Conservation (phyloP, 2,797 vertebrate species). For the Ispidina lecontei region DNA sequence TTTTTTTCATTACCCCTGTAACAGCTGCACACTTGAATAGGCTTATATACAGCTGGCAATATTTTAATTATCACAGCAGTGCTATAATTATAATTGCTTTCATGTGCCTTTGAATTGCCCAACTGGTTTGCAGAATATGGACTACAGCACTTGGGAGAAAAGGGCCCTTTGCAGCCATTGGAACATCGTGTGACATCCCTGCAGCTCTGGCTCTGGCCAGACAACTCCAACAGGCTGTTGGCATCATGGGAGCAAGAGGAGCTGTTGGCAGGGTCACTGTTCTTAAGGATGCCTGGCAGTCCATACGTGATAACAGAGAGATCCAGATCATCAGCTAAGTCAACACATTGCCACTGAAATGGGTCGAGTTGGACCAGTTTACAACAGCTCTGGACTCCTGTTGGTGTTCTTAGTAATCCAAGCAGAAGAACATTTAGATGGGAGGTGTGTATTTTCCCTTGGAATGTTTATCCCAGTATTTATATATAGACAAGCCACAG, state of each 20-base stretch:
- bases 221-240: background rate
- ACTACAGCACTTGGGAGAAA: background rate
- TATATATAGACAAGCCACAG: background rate
- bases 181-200: background rate
- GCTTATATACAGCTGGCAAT: background rate
- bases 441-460: background rate
- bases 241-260: background rate
- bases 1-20: background rate
- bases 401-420: background rate
- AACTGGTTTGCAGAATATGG: background rate
- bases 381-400: background rate
- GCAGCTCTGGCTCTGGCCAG: background rate
- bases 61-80: background rate
- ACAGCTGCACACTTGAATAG: slow-evolving; percentile 15
- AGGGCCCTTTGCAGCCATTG: background rate
- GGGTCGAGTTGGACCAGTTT: background rate
- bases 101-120: background rate
- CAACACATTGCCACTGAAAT: background rate
- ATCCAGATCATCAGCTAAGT: background rate
- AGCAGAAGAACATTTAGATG: background rate
- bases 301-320: background rate
- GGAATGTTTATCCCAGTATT: background rate
- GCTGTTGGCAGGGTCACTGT: background rate
- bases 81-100: background rate
- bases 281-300: background rate